Evolutionary conservation across 2,113 vertebrate species (phyloP).

Genomic region (Colistium nudipinnis): DNA sequence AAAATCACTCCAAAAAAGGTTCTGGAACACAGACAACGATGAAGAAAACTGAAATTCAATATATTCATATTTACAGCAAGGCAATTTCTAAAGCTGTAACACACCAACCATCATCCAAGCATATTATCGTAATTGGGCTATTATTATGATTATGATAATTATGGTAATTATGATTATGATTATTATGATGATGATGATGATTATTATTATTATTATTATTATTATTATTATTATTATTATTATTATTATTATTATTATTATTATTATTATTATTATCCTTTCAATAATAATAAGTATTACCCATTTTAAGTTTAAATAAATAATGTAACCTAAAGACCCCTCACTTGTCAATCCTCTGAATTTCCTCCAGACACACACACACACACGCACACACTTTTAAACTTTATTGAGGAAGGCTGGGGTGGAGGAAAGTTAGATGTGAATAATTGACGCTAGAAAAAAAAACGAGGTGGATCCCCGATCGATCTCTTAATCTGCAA

Average conservation of each 20-base stretch:
- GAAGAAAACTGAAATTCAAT: neutral
- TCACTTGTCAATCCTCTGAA: neutral
- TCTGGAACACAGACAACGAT: no score
- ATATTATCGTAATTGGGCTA: neutral
- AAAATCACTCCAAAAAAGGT: neutral
- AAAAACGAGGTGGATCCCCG: constrained; percentile 62
- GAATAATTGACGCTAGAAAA: constrained; percentile 63
- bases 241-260: neutral
- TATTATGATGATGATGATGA: no score
- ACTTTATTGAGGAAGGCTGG: constrained; percentile 32
- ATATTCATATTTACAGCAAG: no score
- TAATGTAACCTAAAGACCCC: neutral
- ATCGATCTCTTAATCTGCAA: constrained; percentile 81
- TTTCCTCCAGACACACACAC: neutral
- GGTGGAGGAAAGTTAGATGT: constrained; percentile 57
- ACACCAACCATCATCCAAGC: no score
- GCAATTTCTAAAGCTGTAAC: no score
- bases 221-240: neutral
- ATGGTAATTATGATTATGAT: neutral
- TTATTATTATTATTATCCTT: neutral
- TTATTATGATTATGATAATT: neutral
- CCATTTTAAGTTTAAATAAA: no score
- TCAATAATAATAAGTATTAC: no score
- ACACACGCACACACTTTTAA: constrained; percentile 3
- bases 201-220: neutral